Percentiles rank a stretch among this genome's conserved stretches.
These are phyloP conservation scores for Nothobranchius furzeri DNA, from an alignment of 2,113 vertebrate species.

Conservation along the genomic window DNA sequence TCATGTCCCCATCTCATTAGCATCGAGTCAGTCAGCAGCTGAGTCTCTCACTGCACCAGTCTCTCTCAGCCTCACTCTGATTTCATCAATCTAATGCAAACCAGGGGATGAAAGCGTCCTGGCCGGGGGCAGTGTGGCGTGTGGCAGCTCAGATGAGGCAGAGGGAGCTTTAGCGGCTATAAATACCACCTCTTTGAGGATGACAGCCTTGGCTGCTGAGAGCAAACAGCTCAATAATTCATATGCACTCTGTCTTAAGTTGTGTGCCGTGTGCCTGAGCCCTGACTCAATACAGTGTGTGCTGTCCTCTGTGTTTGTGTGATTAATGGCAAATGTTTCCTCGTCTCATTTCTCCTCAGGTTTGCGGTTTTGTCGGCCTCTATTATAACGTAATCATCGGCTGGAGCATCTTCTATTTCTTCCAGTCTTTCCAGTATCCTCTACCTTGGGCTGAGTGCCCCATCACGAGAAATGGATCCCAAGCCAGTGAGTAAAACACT, in stretches of 20 bases:
- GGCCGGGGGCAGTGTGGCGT: constrained; percentile 46
- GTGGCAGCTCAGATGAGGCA: constrained; percentile 48
- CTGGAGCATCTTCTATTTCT: constrained; percentile 99
- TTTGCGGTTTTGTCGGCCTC: constrained; percentile 94
- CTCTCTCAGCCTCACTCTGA: constrained; percentile 12
- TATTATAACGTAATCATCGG: constrained; percentile 99
- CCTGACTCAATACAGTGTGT: constrained; percentile 15
- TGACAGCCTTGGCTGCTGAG: constrained; percentile 52
- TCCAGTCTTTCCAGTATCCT: constrained; percentile 97
- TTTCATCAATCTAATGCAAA: constrained; percentile 52
- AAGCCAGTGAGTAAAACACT: constrained; percentile 81
- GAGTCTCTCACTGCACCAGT: neutral
- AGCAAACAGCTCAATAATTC: constrained; percentile 80
- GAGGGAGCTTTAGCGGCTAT: constrained; percentile 71
- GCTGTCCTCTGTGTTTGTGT: constrained; percentile 13
- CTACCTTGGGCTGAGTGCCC: constrained; percentile 97
- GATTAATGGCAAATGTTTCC: neutral
- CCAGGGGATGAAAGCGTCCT: constrained; percentile 14
- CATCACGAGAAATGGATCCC: constrained; percentile 83
- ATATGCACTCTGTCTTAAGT: constrained; percentile 53
- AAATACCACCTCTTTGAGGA: constrained; percentile 71
- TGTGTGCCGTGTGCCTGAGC: constrained; percentile 30
- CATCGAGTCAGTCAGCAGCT: neutral
- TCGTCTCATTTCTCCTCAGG: constrained; percentile 72
- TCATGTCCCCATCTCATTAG: constrained; percentile 28